These are phyloP conservation scores for Hylaeus volcanicus DNA, from an alignment of 1,140 invertebrate species.

Conservation along the genomic window DNA sequence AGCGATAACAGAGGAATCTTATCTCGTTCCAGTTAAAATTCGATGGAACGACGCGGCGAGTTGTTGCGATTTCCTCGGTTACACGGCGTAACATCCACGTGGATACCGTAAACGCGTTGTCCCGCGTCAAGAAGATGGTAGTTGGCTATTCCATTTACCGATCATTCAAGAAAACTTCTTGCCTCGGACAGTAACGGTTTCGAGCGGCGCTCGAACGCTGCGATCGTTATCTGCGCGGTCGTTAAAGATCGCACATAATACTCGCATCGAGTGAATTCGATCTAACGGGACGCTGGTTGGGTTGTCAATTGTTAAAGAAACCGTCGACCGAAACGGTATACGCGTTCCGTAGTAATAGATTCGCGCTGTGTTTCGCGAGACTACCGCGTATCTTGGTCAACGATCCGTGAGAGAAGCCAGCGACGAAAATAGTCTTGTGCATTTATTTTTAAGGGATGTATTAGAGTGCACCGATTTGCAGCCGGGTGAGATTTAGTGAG, in stretches of 20 bases:
- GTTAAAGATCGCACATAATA: conserved; percentile 56
- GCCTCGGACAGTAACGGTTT: conserved; percentile 54
- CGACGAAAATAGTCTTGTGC: background rate
- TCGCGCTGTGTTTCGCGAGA: conserved; percentile 11
- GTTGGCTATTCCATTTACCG: conserved; percentile 14
- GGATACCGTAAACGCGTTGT: conserved; percentile 13
- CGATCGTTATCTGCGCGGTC: conserved; percentile 71
- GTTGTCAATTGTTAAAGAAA: conserved; percentile 58
- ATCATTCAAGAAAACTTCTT: conserved; percentile 41
- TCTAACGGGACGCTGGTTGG: conserved; percentile 54
- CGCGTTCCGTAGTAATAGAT: conserved; percentile 46
- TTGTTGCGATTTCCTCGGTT: background rate
- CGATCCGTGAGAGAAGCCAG: conserved; percentile 17
- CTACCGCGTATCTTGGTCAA: conserved; percentile 29
- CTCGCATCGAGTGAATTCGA: conserved; percentile 50
- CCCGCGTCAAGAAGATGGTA: conserved; percentile 17
- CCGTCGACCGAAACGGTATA: conserved; percentile 48
- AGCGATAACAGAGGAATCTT: no score
- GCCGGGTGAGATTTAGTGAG: no score
- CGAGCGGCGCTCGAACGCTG: conserved; percentile 61
- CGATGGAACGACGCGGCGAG: background rate
- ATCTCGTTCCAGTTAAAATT: conserved; percentile 16
- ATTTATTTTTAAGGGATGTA: no score
- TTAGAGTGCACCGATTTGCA: no score
- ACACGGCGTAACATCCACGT: background rate